Percentiles rank a stretch among this genome's conserved stretches.
Evolutionary conservation across 2,113 vertebrate genomes (phyloP).

Genomic region (Siniperca knerii): DNA sequence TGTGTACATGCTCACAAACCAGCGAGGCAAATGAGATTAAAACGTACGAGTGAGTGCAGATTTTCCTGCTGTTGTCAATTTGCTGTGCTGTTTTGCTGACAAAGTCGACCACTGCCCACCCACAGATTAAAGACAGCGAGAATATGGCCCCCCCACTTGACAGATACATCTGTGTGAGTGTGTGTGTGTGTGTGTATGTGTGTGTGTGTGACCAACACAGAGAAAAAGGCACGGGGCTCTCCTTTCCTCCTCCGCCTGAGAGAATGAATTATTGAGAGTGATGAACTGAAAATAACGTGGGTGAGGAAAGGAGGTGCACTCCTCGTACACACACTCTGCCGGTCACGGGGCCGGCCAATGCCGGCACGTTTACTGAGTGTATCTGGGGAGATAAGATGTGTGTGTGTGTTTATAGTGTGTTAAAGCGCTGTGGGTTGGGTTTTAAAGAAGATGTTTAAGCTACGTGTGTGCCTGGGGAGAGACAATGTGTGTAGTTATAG

Average conservation of each 20-base stretch:
- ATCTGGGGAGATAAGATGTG: conserved; percentile 7
- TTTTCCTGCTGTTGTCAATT: conserved; percentile 31
- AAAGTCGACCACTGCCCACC: conserved; percentile 33
- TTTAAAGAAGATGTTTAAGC: conserved; percentile 34
- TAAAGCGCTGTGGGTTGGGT: conserved; percentile 16
- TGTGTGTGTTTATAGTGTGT: conserved; percentile 23
- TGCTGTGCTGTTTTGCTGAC: conserved; percentile 11
- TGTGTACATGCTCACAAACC: neutral
- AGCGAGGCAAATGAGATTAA: conserved; percentile 5
- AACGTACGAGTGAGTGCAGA: neutral
- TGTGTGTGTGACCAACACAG: conserved; percentile 25
- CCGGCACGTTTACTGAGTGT: conserved; percentile 55
- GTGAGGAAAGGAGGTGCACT: conserved; percentile 59
- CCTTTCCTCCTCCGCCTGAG: conserved; percentile 60
- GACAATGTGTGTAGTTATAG: neutral
- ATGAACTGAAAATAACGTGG: conserved; percentile 83
- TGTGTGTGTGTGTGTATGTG: conserved; percentile 12
- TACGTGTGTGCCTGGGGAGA: conserved; percentile 6
- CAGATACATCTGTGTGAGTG: conserved; percentile 43
- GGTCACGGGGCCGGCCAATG: conserved; percentile 57
- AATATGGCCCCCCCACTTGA: conserved; percentile 50
- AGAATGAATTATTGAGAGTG: conserved; percentile 83
- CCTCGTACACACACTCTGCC: conserved; percentile 54
- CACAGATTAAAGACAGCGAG: conserved; percentile 36
- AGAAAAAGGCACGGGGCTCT: conserved; percentile 58